Conservation (phyloP, 2,888 invertebrate species). For the Phortica magna region DNA sequence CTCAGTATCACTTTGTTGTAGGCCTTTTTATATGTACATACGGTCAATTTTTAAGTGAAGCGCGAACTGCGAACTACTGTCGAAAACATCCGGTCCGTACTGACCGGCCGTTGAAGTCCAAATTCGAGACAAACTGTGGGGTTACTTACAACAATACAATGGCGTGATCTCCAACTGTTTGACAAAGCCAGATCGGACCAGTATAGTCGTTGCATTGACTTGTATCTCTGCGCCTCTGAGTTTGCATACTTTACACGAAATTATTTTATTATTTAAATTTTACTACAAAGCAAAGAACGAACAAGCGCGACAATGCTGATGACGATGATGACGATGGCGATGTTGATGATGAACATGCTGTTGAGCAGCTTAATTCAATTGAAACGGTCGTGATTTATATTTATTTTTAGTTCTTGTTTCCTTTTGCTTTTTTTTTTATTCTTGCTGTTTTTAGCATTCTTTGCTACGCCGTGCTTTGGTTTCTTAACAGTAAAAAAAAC, state of each 20-base stretch:
- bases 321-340: not conserved
- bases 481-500: too few species aligned
- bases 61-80: too few species aligned
- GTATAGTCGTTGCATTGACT: not conserved
- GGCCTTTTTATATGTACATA: too few species aligned
- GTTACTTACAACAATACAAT: not conserved
- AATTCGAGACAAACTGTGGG: not conserved
- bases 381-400: conserved; percentile 12
- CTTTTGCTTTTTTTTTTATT: too few species aligned
- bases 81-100: too few species aligned
- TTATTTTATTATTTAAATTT: not conserved
- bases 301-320: not conserved
- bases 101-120: too few species aligned
- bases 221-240: not conserved
- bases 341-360: not conserved
- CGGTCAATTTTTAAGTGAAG: too few species aligned
- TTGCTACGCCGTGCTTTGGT: too few species aligned
- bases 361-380: conserved; percentile 21
- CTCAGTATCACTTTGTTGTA: too few species aligned
- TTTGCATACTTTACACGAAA: not conserved
- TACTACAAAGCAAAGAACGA: not conserved
- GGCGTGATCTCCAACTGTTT: not conserved
- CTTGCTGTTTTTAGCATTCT: too few species aligned
- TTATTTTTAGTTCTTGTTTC: too few species aligned
- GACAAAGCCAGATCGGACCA: too few species aligned